A percentile compares a stretch with the other conserved stretches of the same genome.
Evolutionary conservation across 2,113 vertebrate genomes (phyloP).

Genomic region (Chascanopsetta lugubris): DNA sequence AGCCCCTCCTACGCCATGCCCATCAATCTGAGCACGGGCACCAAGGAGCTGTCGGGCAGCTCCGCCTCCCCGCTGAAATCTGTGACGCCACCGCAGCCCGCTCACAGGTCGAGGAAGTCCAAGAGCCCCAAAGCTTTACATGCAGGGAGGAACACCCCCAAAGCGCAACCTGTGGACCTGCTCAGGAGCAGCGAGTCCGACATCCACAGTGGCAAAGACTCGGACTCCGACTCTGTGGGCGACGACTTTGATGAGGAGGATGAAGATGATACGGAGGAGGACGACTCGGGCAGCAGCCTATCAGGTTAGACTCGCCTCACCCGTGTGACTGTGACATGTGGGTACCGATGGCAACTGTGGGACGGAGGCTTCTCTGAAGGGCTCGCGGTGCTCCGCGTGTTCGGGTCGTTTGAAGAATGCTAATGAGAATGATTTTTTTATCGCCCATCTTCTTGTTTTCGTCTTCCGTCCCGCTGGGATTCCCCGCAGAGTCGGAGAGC

Average conservation of each 20-base stretch:
- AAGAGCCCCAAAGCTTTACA: constrained; percentile 71
- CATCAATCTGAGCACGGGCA: constrained; percentile 86
- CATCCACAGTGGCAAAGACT: constrained; percentile 90
- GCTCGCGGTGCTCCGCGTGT: constrained; percentile 9
- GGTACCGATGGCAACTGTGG: constrained; percentile 4
- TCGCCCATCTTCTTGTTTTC: constrained; percentile 19
- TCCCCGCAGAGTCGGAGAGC: constrained; percentile 88
- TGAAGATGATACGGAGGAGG: constrained; percentile 78
- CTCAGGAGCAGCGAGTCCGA: constrained; percentile 87
- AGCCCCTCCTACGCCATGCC: constrained; percentile 82
- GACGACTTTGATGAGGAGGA: constrained; percentile 87
- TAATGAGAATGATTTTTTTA: constrained; percentile 30
- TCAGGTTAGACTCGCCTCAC: constrained; percentile 82
- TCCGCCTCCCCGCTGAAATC: constrained; percentile 65
- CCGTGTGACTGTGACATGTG: constrained; percentile 9
- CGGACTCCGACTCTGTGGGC: constrained; percentile 88
- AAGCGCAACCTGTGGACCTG: constrained; percentile 77
- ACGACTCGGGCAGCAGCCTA: constrained; percentile 90
- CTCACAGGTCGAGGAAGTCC: constrained; percentile 80
- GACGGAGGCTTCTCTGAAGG: neutral
- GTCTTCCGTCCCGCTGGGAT: constrained; percentile 14
- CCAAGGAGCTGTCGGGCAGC: constrained; percentile 78
- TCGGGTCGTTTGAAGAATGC: constrained; percentile 32
- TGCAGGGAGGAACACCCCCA: constrained; percentile 68
- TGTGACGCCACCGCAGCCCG: constrained; percentile 78